Conservation (phyloP, 2,113 vertebrate species). For the Carlito syrichta region DNA sequence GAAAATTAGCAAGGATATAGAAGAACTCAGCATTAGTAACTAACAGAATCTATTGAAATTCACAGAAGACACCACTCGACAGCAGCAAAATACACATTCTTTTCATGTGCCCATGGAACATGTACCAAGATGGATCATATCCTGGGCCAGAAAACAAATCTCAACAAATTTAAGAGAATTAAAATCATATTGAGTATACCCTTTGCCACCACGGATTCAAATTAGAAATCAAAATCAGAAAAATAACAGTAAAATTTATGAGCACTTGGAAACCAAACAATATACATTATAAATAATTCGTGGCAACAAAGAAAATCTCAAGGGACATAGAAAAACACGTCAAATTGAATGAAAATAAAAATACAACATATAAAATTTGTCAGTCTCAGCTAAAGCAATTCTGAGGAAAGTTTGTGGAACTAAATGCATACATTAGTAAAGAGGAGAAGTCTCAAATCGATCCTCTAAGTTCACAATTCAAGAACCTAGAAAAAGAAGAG, state of each 20-base stretch:
- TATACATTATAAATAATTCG: neutral
- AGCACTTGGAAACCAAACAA: neutral
- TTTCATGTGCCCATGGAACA: neutral
- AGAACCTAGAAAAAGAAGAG: neutral
- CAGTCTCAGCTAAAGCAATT: neutral
- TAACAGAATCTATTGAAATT: neutral
- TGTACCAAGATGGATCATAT: neutral
- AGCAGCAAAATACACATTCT: neutral
- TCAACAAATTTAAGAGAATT: neutral
- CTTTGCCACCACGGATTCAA: neutral
- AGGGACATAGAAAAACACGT: neutral
- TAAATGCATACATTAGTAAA: neutral
- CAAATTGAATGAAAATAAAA: neutral
- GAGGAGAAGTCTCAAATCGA: neutral
- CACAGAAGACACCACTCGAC: neutral
- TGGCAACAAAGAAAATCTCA: neutral
- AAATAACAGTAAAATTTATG: neutral
- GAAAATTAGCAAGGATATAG: neutral
- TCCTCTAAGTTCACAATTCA: neutral
- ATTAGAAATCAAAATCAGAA: neutral
- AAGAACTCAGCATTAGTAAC: neutral
- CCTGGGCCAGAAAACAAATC: neutral
- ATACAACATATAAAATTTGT: neutral
- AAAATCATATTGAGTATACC: neutral
- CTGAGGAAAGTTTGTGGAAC: neutral